Evolutionary conservation across 2,797 vertebrate genomes (phyloP).

Genomic region (Amblyraja radiata): DNA sequence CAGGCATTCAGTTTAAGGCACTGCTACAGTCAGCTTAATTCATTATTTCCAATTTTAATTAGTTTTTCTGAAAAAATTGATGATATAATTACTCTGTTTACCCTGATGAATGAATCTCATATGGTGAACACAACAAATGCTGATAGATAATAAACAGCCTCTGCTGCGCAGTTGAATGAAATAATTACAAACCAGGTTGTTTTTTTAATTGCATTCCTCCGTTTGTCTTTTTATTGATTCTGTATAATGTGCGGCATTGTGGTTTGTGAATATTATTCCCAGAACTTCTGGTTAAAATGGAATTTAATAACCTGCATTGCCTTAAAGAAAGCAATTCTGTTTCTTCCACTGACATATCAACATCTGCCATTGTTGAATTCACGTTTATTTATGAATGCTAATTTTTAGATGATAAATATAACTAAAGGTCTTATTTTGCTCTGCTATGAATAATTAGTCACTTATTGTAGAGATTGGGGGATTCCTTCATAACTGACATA

Average conservation of each 20-base stretch:
- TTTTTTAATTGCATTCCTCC: constrained; percentile 5
- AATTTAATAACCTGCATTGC: neutral
- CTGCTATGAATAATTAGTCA: neutral
- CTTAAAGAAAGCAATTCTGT: neutral
- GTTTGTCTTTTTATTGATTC: constrained; percentile 1
- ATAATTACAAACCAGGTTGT: constrained; percentile 10
- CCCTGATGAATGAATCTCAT: constrained; percentile 8
- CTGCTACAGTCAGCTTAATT: neutral
- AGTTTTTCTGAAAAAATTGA: neutral
- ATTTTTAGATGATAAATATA: neutral
- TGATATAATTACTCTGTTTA: constrained; percentile 28
- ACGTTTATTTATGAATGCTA: neutral
- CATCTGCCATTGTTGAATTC: neutral
- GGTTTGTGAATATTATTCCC: neutral
- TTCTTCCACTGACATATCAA: neutral
- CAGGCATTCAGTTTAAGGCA: too few relatives aligned
- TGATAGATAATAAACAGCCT: constrained; percentile 22
- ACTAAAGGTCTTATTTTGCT: neutral
- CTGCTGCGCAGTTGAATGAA: neutral
- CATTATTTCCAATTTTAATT: neutral
- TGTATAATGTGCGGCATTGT: neutral
- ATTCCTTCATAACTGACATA: neutral
- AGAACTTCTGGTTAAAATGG: neutral
- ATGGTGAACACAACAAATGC: constrained; percentile 7
- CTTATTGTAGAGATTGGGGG: neutral